Base-by-base conservation (phyloP, 2,888 invertebrate genomes). In the Aleiodes alternator region DNA sequence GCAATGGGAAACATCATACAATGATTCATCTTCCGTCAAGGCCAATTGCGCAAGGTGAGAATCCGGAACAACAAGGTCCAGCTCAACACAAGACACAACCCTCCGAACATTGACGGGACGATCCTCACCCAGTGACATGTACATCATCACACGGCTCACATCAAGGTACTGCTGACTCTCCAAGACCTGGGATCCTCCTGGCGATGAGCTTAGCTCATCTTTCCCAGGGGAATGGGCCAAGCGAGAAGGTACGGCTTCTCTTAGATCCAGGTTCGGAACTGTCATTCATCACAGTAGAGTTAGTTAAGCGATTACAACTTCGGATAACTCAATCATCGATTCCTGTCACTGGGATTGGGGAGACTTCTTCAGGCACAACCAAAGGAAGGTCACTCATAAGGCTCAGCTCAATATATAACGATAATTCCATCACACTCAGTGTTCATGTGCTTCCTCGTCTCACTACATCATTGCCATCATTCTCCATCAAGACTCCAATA, bases 241-340 rank as follows among this genome's bases (percentile, higher is more conserved):
- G 8, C 5, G 38, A 7, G 11, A 34, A 50, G 7, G 69, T 74
- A 31, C 76, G 72, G 1, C 34, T 78, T 2, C 73, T 79, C 16
- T 56, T 80, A 1, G 79, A 75, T 48, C 76, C 76, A 9, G 77
- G 77, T n/a, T 78, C 73, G 8, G 76, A 79, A 12, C 48, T 78
- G 16, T 73, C 77, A 8, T 74, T 76, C 9, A 73, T 76, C 0
- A 73, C 79, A 1, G 71, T 73, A 14, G n/a, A 12, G 14, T 56
- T 78, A 31, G 56, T 59, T 8, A 9, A 0, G 9, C 73, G 72
- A 23, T 68, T 76, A 50, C 38, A 38, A 5, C 23, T 80, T 0
- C 9, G 9, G 12, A 50, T 61, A 4, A 43, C 38, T 1, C 43
- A 72, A 16, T 76, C 78, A n/a, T 57, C 68, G 1, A 48, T 79